Base-by-base conservation (phyloP, 2,113 vertebrate genomes). In the Malurus cyaneus region DNA sequence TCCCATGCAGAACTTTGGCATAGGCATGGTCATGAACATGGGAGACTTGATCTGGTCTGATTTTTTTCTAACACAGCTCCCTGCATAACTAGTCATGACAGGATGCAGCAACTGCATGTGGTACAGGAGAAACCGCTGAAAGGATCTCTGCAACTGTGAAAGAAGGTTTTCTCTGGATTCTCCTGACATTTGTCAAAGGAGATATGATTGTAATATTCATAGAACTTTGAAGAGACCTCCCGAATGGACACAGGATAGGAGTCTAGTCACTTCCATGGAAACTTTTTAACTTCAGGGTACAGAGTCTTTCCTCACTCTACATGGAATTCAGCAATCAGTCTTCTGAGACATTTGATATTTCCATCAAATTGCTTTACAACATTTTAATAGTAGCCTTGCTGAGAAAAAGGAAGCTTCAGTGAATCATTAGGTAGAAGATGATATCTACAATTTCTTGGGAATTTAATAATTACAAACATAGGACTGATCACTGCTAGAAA, bases 101-200 rank as follows among this genome's bases (percentile, higher is more conserved):
- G 41, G 32, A 17, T 54, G 15, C 16, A 67, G 8, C 15, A 71
- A 5, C 16, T 67, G 12, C 0, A 0, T 29, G 14, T 21, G 8
- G 5, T 66, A 53, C 6, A 25, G 14, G 15, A 83, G 14, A 36
- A 28, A 74, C 20, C 26, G 18, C 6, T 80, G 47, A 46, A 83
- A 80, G 8, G 8, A 56, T 20, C 41, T 47, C 39, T 65, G 18
- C 32, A 31, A 83, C 39, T 0, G 4, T 44, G 26, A 2, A 32
- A 47, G 26, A 34, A 66, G 11, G 3, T 61, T 71, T 66, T 76
- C 18, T 13, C 57, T 34, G 12, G 8, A 56, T 60, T 56, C 3
- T 18, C 10, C 29, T 31, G 52, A 14, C 9, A 47, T n/a, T 5
- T 73, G 17, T 31, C 23, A 60, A 60, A 81, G 19, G 11, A 67